A percentile compares a stretch with the other conserved stretches of the same genome.
phyloP scores from a whole-genome alignment of 2,888 invertebrate species.

The Pemphredon lugubris region DNA sequence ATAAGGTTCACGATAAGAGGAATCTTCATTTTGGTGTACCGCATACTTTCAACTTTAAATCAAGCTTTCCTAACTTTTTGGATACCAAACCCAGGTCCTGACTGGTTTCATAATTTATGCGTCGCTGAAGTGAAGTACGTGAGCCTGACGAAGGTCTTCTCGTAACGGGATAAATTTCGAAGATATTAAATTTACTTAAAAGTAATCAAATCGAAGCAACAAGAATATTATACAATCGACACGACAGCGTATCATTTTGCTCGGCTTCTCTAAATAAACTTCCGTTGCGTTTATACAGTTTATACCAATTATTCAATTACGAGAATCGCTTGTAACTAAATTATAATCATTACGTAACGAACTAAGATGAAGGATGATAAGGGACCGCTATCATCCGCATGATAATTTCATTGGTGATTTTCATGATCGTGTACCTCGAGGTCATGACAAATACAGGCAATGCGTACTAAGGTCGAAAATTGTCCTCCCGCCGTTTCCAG shows the following conservation, averaged over 20 bases:
- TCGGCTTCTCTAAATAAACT: too few relatives aligned
- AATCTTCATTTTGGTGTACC: slow-evolving; percentile 22
- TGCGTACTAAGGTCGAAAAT: slow-evolving; percentile 22
- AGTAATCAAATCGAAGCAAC: too few relatives aligned
- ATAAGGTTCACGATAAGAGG: slow-evolving; percentile 42
- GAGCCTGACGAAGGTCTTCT: neutral
- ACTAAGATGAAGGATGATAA: neutral
- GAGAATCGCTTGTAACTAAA: too few relatives aligned
- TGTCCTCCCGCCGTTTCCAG: slow-evolving; percentile 32
- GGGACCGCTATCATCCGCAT: neutral
- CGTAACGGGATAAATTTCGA: neutral
- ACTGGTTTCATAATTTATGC: slow-evolving; percentile 11
- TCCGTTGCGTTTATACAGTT: too few relatives aligned
- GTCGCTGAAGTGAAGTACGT: neutral
- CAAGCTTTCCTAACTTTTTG: slow-evolving; percentile 39
- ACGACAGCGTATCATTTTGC: too few relatives aligned
- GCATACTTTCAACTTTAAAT: slow-evolving; percentile 36
- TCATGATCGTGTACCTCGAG: slow-evolving; percentile 5
- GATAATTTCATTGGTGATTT: slow-evolving; percentile 4
- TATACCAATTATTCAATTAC: too few relatives aligned
- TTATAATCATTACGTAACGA: neutral
- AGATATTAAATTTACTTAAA: too few relatives aligned
- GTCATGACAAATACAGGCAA: slow-evolving; percentile 9
- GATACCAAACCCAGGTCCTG: slow-evolving; percentile 19
- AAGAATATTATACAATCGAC: too few relatives aligned